phyloP scores from a whole-genome alignment of 2,797 vertebrate genomes.

The Melanotaenia pygmaea region DNA sequence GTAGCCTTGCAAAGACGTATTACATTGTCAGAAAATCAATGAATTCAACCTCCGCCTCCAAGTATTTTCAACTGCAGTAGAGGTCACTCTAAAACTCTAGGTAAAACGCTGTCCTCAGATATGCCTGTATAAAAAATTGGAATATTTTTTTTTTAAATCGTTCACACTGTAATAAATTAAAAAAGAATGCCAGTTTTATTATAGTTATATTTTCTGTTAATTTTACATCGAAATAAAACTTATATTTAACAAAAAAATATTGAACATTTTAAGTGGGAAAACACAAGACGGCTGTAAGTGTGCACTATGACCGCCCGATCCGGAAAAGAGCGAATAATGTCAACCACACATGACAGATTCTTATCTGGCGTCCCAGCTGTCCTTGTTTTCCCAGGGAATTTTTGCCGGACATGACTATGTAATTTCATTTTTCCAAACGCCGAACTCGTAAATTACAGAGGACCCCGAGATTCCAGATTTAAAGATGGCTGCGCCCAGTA shows the following conservation, averaged over 20 bases:
- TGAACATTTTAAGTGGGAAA: constrained; percentile 46
- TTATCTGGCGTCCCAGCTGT: neutral
- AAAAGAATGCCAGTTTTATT: fast-evolving
- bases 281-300: neutral
- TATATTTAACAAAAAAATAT: fast-evolving
- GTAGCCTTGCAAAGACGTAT: constrained; percentile 34
- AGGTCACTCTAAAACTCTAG: constrained; percentile 82
- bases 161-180: neutral
- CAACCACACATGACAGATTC: constrained; percentile 23
- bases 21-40: constrained; percentile 69
- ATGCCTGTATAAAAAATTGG: constrained; percentile 62
- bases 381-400: neutral
- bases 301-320: constrained; percentile 35
- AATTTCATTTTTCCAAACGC: too few relatives aligned
- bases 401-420: neutral
- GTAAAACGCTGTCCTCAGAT: constrained; percentile 32
- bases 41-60: constrained; percentile 65
- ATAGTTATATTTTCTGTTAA: fast-evolving
- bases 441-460: too few relatives aligned
- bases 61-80: constrained; percentile 86
- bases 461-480: neutral
- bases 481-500: neutral
- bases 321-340: constrained; percentile 46
- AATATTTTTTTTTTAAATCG: too few relatives aligned
- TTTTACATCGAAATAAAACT: fast-evolving